Evolutionary conservation across 2,113 vertebrate genomes (phyloP).

Genomic region (Morone saxatilis): DNA sequence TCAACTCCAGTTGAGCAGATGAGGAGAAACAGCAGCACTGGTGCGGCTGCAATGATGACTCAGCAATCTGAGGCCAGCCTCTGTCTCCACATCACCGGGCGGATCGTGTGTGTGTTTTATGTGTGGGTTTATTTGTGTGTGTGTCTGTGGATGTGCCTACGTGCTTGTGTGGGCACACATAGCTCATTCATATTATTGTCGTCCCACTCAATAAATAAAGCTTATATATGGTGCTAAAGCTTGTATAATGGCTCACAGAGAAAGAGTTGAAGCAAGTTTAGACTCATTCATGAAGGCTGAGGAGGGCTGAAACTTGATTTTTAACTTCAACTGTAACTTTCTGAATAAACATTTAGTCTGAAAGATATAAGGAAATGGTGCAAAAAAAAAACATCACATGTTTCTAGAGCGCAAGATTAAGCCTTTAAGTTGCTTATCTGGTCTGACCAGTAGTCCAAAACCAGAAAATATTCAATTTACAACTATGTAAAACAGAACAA

Average conservation of each 20-base stretch:
- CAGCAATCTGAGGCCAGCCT: conserved; percentile 71
- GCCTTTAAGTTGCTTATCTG: neutral
- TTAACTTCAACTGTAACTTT: neutral
- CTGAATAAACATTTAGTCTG: neutral
- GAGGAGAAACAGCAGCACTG: conserved; percentile 61
- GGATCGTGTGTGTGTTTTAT: neutral
- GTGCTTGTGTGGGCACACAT: conserved; percentile 49
- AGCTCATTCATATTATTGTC: conserved; percentile 58
- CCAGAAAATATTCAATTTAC: neutral
- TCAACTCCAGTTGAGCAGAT: conserved; percentile 61
- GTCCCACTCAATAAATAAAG: conserved; percentile 39
- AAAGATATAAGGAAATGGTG: neutral
- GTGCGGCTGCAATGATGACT: conserved; percentile 73
- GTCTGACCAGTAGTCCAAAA: neutral
- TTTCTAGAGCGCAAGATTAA: neutral
- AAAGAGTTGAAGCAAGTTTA: conserved; percentile 17
- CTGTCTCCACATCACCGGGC: conserved; percentile 51
- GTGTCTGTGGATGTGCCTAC: conserved; percentile 37
- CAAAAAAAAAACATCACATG: neutral
- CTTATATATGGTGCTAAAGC: neutral
- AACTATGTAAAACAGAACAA: neutral
- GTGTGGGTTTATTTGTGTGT: conserved; percentile 10
- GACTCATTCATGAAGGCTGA: conserved; percentile 24
- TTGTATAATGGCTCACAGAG: neutral
- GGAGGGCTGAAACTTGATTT: neutral